These are phyloP conservation scores for Pyrgilauda ruficollis DNA, from an alignment of 2,113 vertebrate species.

Conservation along the genomic window DNA sequence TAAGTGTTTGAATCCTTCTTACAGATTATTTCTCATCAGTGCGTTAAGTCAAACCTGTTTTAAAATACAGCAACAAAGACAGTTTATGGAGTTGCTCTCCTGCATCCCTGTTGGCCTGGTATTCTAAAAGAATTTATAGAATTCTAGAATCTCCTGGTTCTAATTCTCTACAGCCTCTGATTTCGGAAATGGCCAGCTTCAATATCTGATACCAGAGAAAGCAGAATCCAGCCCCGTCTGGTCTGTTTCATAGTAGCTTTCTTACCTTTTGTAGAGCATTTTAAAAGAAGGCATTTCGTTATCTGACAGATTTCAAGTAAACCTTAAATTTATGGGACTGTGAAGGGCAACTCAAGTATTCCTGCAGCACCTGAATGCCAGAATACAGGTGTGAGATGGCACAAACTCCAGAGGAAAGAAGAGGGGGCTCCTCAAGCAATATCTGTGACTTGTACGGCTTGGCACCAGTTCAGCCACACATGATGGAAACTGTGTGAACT, in stretches of 20 bases:
- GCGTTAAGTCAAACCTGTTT: background rate
- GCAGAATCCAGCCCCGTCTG: background rate
- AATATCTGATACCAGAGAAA: background rate
- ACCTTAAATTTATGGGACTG: background rate
- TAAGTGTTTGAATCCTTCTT: conserved; percentile 5
- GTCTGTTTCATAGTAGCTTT: background rate
- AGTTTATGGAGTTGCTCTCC: background rate
- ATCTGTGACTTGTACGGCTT: fast-evolving
- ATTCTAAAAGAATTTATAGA: background rate
- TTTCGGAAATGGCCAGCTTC: background rate
- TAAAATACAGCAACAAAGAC: background rate
- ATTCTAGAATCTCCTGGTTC: background rate
- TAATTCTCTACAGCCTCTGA: background rate
- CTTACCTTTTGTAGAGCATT: background rate
- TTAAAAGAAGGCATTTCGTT: background rate
- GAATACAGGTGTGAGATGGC: background rate
- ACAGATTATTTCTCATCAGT: background rate
- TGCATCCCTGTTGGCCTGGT: background rate
- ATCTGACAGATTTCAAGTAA: background rate
- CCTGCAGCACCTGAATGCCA: background rate
- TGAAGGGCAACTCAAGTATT: background rate
- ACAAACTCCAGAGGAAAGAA: background rate
- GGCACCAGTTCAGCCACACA: background rate
- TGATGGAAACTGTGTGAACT: background rate
- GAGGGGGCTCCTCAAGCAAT: background rate